Conservation (phyloP, 1,140 invertebrate genomes). For the Micrasema longulum region DNA sequence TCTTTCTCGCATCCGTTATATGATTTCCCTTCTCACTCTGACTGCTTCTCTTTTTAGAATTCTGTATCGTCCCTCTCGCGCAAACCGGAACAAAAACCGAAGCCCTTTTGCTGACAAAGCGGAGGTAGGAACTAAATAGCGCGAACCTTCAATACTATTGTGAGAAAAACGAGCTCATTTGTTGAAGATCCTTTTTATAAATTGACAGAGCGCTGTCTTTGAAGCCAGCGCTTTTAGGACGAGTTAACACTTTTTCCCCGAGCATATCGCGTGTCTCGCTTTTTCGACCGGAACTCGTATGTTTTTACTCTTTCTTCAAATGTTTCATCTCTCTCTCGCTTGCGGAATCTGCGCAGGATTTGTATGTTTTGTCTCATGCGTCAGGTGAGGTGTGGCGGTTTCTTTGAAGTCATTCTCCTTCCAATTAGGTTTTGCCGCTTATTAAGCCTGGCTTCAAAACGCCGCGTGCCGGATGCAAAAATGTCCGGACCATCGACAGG, state of each 20-base stretch:
- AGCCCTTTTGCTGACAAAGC: no score
- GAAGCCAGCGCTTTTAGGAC: background rate
- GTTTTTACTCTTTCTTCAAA: background rate
- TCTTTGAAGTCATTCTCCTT: conserved; percentile 35
- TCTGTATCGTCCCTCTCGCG: background rate
- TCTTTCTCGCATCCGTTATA: background rate
- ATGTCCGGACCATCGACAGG: background rate
- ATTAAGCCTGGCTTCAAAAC: conserved; percentile 22
- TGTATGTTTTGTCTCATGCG: conserved; percentile 25
- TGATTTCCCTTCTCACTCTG: background rate
- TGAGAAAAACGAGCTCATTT: no score
- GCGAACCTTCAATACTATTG: no score
- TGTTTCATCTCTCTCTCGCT: background rate
- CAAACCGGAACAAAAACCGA: conserved; percentile 27
- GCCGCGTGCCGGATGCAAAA: background rate
- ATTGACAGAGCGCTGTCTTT: no score
- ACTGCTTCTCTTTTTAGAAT: background rate
- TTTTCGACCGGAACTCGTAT: conserved; percentile 2
- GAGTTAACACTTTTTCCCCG: conserved; percentile 31
- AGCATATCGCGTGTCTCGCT: conserved; percentile 11
- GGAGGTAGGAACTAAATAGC: no score
- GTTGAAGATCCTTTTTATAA: no score
- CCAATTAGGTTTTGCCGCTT: conserved; percentile 39
- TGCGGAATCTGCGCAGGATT: background rate
- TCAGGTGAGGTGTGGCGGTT: conserved; percentile 36